phyloP scores from a whole-genome alignment of 2,888 invertebrate genomes.

The Mellilla xanthometata region DNA sequence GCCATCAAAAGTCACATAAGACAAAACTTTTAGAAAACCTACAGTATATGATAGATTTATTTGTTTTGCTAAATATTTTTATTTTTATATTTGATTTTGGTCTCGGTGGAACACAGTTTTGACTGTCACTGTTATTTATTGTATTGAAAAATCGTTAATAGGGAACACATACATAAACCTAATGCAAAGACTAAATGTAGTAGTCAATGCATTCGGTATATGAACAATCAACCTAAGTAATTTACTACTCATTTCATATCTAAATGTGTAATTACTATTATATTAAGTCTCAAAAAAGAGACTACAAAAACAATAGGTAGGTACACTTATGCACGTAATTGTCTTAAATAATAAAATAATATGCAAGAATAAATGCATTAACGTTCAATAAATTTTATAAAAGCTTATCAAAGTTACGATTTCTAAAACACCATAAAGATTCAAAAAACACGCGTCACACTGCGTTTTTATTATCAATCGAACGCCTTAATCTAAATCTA shows the following conservation, averaged over 20 bases:
- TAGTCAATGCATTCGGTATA: too few species aligned
- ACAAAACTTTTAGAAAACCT: slow-evolving; percentile 48
- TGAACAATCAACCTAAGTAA: too few species aligned
- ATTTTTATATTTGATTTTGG: slow-evolving; percentile 32
- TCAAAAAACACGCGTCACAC: slow-evolving; percentile 52
- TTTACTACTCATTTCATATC: slow-evolving; percentile 16
- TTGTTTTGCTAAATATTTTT: slow-evolving; percentile 18
- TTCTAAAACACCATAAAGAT: slow-evolving; percentile 55
- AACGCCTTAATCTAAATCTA: slow-evolving; percentile 28
- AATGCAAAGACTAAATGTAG: slow-evolving; percentile 40
- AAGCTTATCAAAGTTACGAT: slow-evolving; percentile 24
- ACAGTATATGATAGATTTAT: slow-evolving; percentile 44
- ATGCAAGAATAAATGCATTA: slow-evolving; percentile 37
- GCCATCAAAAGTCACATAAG: too few species aligned
- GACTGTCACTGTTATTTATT: too few species aligned
- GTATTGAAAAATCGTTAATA: too few species aligned
- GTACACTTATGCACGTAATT: not conserved
- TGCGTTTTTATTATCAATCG: slow-evolving; percentile 43
- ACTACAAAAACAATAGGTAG: too few species aligned
- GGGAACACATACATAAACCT: slow-evolving; percentile 35
- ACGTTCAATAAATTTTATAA: slow-evolving; percentile 29
- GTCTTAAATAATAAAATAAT: slow-evolving; percentile 12
- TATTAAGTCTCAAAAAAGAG: slow-evolving; percentile 19
- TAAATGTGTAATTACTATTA: slow-evolving; percentile 4
- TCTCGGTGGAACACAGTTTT: slow-evolving; percentile 46